Percentiles rank a stretch among this genome's conserved stretches.
Conservation (phyloP, 1,140 invertebrate species). For the Leptopilina boulardi region DNA sequence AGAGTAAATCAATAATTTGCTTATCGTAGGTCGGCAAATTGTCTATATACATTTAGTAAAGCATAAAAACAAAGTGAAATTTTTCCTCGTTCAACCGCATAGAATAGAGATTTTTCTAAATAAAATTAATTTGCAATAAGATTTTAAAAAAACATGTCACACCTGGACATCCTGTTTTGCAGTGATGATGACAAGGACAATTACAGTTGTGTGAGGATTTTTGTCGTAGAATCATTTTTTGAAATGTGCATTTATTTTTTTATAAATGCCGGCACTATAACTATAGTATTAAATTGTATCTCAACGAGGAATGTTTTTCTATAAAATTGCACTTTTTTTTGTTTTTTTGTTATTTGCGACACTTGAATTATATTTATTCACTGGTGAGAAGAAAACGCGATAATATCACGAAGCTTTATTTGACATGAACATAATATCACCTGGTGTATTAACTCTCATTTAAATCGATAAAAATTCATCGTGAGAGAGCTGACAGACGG, state of each 20-base stretch:
- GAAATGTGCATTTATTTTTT: background rate
- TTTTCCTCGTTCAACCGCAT: background rate
- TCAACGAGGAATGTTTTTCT: background rate
- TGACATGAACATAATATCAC: conserved; percentile 1
- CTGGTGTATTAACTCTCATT: conserved; percentile 4
- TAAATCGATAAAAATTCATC: conserved; percentile 20
- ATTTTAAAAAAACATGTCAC: conserved; percentile 47
- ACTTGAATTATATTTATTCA: background rate
- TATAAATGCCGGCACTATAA: background rate
- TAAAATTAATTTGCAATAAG: background rate
- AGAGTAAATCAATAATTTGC: conserved; percentile 10
- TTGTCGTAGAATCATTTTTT: conserved; percentile 62
- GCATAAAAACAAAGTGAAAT: no score
- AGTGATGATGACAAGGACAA: conserved; percentile 72
- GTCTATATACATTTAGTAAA: background rate
- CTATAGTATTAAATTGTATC: background rate
- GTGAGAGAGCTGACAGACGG: background rate
- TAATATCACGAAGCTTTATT: background rate
- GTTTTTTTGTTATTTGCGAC: no score
- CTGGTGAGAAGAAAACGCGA: background rate
- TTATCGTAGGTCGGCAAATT: conserved; percentile 13
- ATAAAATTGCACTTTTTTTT: background rate
- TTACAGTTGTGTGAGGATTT: conserved; percentile 69
- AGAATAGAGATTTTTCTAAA: background rate
- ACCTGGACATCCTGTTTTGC: conserved; percentile 71